Evolutionary conservation across 2,113 vertebrate genomes (phyloP).

Genomic region (Neotoma lepida): DNA sequence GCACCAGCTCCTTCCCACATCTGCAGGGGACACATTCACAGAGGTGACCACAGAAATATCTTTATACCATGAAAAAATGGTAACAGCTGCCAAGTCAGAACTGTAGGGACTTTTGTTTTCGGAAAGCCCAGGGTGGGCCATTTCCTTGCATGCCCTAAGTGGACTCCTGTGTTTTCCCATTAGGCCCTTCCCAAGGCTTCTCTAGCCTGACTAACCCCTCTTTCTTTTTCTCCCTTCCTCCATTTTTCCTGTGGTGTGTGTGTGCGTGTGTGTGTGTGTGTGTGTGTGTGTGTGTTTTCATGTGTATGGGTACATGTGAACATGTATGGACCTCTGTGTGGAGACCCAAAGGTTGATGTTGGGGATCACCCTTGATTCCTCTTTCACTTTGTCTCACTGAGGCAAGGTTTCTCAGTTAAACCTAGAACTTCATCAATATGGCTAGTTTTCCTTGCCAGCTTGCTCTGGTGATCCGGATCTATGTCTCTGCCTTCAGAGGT

Average conservation of each 20-base stretch:
- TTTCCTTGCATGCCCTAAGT: not conserved
- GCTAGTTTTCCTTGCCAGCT: no score
- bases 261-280: not conserved
- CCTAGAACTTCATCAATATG: not conserved
- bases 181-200: not conserved
- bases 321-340: not conserved
- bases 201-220: no score
- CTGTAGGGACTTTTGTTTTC: not conserved
- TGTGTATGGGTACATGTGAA: not conserved
- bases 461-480: not conserved
- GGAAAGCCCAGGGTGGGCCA: not conserved
- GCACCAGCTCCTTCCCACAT: not conserved
- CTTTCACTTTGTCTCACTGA: not conserved
- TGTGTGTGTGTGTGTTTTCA: not conserved
- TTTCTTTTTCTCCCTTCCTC: not conserved
- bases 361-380: not conserved
- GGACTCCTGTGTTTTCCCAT: not conserved
- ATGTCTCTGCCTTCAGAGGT: not conserved
- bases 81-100: not conserved
- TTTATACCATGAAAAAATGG: not conserved
- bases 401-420: not conserved
- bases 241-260: not conserved
- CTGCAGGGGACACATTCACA: not conserved
- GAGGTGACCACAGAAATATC: not conserved
- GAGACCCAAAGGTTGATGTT: not conserved